A percentile compares a stretch with the other conserved stretches of the same genome.
These are phyloP conservation scores for Drosophila busckii DNA, from an alignment of 1,140 invertebrate species.

Conservation along the genomic window DNA sequence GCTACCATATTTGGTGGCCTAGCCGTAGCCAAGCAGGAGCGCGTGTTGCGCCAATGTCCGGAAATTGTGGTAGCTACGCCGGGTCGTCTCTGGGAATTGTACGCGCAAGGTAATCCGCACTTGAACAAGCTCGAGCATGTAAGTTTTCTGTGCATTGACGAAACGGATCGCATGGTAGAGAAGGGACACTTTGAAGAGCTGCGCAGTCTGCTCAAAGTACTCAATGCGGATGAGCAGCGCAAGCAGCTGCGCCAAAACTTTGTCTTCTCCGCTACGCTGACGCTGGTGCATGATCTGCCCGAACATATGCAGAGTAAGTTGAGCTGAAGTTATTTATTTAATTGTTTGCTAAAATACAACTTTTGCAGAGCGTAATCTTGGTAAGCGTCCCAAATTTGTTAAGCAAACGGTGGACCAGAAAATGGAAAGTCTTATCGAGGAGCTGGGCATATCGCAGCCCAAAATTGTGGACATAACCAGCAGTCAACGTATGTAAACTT, in stretches of 20 bases:
- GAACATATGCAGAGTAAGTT: slow-evolving; percentile 84
- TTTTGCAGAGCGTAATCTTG: slow-evolving; percentile 67
- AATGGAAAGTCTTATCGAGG: slow-evolving; percentile 84
- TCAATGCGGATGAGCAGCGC: slow-evolving; percentile 86
- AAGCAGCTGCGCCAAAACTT: slow-evolving; percentile 90
- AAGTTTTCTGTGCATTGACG: slow-evolving; percentile 96
- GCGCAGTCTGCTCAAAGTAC: slow-evolving; percentile 87
- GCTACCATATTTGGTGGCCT: slow-evolving; percentile 94
- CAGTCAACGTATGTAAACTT: slow-evolving; percentile 49
- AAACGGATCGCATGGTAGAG: slow-evolving; percentile 99
- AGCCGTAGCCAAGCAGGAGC: slow-evolving; percentile 93
- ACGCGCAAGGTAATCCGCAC: slow-evolving; percentile 88
- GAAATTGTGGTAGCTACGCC: slow-evolving; percentile 98
- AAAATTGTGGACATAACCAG: slow-evolving; percentile 96
- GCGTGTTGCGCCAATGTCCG: slow-evolving; percentile 89
- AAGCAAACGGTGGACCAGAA: slow-evolving; percentile 86
- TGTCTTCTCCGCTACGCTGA: slow-evolving; percentile 98
- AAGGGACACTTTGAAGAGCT: slow-evolving; percentile 97
- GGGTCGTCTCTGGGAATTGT: slow-evolving; percentile 96
- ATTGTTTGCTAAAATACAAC: too few species aligned
- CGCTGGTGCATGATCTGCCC: slow-evolving; percentile 91
- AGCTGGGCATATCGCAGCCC: slow-evolving; percentile 91
- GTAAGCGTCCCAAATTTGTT: slow-evolving; percentile 81
- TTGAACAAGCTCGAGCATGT: slow-evolving; percentile 85
- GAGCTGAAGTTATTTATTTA: not conserved